These are phyloP conservation scores for Spisula subtruncata DNA, from an alignment of 2,888 invertebrate species.

Conservation along the genomic window DNA sequence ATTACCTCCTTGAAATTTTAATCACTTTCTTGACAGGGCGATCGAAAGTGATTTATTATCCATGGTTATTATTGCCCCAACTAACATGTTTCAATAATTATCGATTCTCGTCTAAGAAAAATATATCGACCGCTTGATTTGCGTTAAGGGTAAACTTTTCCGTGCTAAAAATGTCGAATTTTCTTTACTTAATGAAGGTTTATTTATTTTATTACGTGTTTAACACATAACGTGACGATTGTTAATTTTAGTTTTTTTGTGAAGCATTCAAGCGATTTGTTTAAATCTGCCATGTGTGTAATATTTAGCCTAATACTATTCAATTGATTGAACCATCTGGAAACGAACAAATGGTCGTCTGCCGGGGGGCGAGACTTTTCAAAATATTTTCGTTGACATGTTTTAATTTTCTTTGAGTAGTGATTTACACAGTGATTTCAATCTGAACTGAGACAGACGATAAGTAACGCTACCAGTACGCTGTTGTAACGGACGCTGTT, in stretches of 20 bases:
- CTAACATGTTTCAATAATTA: background rate
- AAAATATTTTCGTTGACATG: background rate
- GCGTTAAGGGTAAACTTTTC: background rate
- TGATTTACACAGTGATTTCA: background rate
- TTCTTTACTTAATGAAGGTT: background rate
- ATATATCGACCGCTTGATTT: background rate
- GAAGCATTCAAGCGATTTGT: background rate
- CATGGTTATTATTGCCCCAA: background rate
- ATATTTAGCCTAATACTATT: background rate
- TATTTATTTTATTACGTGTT: background rate
- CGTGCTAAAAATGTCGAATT: background rate
- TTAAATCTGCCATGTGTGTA: background rate
- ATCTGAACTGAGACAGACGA: background rate
- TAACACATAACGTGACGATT: background rate
- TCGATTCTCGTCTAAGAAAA: background rate
- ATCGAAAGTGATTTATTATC: conserved; percentile 22
- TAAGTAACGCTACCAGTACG: background rate
- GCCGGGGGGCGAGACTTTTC: background rate
- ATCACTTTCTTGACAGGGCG: background rate
- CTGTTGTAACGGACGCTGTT: too few relatives aligned
- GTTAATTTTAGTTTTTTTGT: background rate
- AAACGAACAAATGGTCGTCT: background rate
- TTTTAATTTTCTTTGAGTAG: background rate
- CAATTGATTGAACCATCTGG: background rate
- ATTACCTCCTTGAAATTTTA: background rate